Evolutionary conservation across 2,797 vertebrate species (phyloP), one percentile per base, ranked within the genome.

Genomic region (Gymnopithys bicolor): DNA sequence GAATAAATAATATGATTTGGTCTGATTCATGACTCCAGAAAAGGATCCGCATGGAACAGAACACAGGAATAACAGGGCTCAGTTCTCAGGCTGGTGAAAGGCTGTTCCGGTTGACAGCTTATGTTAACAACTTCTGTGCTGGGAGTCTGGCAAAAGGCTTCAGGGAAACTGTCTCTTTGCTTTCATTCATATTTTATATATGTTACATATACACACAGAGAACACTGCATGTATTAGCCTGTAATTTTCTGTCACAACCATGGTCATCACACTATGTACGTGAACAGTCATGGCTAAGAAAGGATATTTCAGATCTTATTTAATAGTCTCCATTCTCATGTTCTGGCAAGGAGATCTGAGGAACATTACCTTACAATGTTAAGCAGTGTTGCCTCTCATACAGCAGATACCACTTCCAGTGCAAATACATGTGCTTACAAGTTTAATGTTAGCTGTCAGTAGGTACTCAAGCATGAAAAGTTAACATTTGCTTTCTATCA

Each of bases 401-500:
- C 27, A 91, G 80, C 87, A 95, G 91, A 95, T 84, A 93, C 77
- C 48, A 86, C 91, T 94, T 95, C 66, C 91, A 96, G 89, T 56
- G 87, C 95, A 96, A 96, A 93, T 91, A 91, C 79, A 76, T 32
- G 73, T 75, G 79, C 94, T 93, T 92, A 92, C 84, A 90, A 94
- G 89, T 93, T 89, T 94, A 90, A 90, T 82, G 94, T 92, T 95
- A 95, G 92, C 94, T 96, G 96, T 96, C 95, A 96, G 93, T 94
- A 87, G 93, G 92, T 95, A 95, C 92, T 96, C 95, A 95, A 84
- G 95, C 94, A 89, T 93, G 93, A 92, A 95, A 95, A 95, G 83
- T 95, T 94, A 95, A 95, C 95, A 95, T 96, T 96, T 96, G 96
- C 95, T 96, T 96, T 96, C 90, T 88, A 96, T 96, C 94, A 95